These are phyloP conservation scores for Hirtodrosophila alboralis DNA, from an alignment of 2,888 invertebrate species.

Conservation along the genomic window DNA sequence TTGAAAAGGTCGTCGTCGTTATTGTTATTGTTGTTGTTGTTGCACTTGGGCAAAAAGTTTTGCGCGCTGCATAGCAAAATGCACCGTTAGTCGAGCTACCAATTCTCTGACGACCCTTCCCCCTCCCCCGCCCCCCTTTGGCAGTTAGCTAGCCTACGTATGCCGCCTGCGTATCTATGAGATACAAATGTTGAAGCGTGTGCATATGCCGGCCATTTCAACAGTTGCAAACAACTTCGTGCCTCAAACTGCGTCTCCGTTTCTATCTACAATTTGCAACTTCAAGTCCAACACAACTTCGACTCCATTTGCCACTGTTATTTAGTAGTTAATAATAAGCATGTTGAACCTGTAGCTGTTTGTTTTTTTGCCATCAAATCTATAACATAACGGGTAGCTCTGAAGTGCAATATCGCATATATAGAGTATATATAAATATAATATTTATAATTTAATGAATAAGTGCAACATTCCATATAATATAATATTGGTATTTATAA, in stretches of 20 bases:
- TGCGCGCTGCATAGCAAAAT: constrained; percentile 73
- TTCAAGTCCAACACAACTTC: no score
- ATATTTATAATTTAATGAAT: no score
- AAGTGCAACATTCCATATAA: no score
- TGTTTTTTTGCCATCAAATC: constrained; percentile 51
- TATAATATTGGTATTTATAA: no score
- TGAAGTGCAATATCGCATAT: neutral
- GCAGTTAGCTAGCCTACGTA: constrained; percentile 39
- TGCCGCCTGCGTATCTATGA: constrained; percentile 62
- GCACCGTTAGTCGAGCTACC: constrained; percentile 64
- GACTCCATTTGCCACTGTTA: constrained; percentile 64
- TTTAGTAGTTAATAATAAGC: constrained; percentile 80
- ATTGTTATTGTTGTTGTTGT: constrained; percentile 23
- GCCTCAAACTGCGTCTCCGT: constrained; percentile 14
- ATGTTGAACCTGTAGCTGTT: constrained; percentile 74
- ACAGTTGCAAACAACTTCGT: constrained; percentile 48
- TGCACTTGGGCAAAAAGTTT: constrained; percentile 53
- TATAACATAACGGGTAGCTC: constrained; percentile 15
- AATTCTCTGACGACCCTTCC: constrained; percentile 1
- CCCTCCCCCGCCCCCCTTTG: constrained; percentile 6
- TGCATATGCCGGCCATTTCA: constrained; percentile 58
- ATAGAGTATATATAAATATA: no score
- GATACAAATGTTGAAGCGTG: constrained; percentile 66
- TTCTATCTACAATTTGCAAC: no score
- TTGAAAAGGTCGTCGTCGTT: constrained; percentile 67